These are phyloP conservation scores for Leucozona laternaria DNA, from an alignment of 2,888 invertebrate species.

Conservation along the genomic window DNA sequence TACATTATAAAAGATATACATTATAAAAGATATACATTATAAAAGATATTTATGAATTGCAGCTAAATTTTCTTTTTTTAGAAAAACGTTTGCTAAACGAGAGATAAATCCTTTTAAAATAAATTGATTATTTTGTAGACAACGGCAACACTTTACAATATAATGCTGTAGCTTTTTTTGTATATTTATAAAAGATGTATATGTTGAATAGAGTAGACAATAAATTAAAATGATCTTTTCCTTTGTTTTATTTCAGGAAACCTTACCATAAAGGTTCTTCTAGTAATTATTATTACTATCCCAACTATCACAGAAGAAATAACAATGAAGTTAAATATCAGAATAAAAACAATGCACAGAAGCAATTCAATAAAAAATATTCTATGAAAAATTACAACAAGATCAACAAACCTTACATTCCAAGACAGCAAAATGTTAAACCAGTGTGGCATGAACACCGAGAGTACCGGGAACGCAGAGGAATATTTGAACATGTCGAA, in stretches of 20 bases:
- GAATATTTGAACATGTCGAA: slow-evolving; percentile 59
- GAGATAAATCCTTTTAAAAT: too few species aligned
- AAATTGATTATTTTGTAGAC: too few species aligned
- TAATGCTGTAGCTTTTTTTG: too few species aligned
- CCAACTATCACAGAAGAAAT: slow-evolving; percentile 37
- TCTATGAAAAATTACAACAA: background rate
- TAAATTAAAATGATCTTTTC: background rate
- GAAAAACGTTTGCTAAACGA: too few species aligned
- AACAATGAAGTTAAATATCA: slow-evolving; percentile 1
- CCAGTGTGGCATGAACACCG: slow-evolving; percentile 61
- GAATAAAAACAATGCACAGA: background rate
- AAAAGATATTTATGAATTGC: too few species aligned
- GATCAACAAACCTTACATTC: background rate
- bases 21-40: too few species aligned
- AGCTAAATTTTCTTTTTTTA: too few species aligned
- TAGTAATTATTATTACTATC: slow-evolving; percentile 22
- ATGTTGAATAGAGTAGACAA: too few species aligned
- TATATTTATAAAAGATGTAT: too few species aligned
- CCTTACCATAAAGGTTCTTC: slow-evolving; percentile 23
- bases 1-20: too few species aligned
- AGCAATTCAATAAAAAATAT: slow-evolving; percentile 1
- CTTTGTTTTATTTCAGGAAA: slow-evolving; percentile 26
- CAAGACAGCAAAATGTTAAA: background rate
- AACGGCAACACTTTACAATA: too few species aligned
- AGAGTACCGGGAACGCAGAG: slow-evolving; percentile 64